These are phyloP conservation scores for Corticium candelabrum DNA, from an alignment of 37 sponge, comb jelly and placozoan species.

Conservation along the genomic window DNA sequence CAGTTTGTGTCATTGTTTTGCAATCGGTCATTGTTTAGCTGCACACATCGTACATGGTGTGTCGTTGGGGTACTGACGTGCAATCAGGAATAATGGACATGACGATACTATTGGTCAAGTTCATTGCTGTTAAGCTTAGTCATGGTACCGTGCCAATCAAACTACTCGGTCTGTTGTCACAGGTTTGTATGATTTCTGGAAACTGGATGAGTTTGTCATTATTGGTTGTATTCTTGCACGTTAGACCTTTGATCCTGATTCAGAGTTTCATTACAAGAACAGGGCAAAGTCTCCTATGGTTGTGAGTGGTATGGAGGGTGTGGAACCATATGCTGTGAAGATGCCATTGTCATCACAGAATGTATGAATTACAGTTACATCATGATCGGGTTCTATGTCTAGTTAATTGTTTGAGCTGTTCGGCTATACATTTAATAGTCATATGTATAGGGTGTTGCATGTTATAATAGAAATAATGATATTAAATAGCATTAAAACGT, in stretches of 20 bases:
- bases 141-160: conserved; percentile 45
- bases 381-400: no score
- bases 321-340: background rate
- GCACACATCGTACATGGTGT: conserved; percentile 71
- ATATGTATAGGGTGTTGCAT: no score
- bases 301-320: background rate
- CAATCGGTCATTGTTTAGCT: conserved; percentile 31
- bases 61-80: conserved; percentile 72
- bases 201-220: background rate
- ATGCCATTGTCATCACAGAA: no score
- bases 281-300: background rate
- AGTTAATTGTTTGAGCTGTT: no score
- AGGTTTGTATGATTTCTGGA: background rate
- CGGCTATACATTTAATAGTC: no score
- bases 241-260: background rate
- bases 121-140: conserved; percentile 60
- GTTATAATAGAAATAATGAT: no score
- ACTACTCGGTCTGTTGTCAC: conserved; percentile 48
- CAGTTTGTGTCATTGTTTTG: background rate
- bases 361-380: no score
- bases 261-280: conserved; percentile 10
- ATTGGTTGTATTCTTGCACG: background rate
- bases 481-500: no score
- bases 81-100: conserved; percentile 82
- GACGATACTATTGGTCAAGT: conserved; percentile 55